Base-by-base conservation (phyloP, 2,797 vertebrate genomes). In the Halcyon badia region DNA sequence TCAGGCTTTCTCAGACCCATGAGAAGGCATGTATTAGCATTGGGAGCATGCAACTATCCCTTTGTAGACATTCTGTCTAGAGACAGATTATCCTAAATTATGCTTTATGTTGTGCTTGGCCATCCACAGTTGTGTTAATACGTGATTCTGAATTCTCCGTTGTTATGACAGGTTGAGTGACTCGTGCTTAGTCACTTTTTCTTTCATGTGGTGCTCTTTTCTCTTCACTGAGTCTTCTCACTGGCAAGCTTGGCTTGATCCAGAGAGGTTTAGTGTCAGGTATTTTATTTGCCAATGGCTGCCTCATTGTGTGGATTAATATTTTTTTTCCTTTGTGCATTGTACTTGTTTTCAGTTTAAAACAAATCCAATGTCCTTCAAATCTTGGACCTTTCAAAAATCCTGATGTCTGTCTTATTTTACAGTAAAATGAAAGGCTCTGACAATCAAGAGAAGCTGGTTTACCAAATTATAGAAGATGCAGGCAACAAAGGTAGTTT, bases 391-490 rank as follows among this genome's bases (percentile, higher is more conserved):
- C 35, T 66, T 83, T 90, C 60, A 87, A 82, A 96, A 96, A 77
- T 46, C 37, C n/a, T 33, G 46, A 62, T 58, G 37, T 17, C 57
- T 83, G 18, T 79, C 31, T 62, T 93, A 28, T 86, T 92, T 97
- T 91, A 26, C 96, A 99, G 99, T 98, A 99, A 99, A 98, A 99
- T 99, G 99, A 99, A 99, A 91, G 99, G 99, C 42, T 99, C 99
- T 9, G 99, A 99, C 97, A 99, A 99, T 94, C 99, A 99, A 97
- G 99, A 99, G 98, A 99, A 99, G 84, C 98, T 99, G 79, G 99
- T 99, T 12, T 99, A 99, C 97, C 99, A 99, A 97, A 98, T 99
- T 96, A 99, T 99, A 88, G 99, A 99, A 94, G 99, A 99, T 30
- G 99, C 99, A 52, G 99, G 99, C 94, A 99, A 99, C 97, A 99